These are phyloP conservation scores for Caenorhabditis becei DNA, from an alignment of 2,888 invertebrate genomes.

Conservation along the genomic window DNA sequence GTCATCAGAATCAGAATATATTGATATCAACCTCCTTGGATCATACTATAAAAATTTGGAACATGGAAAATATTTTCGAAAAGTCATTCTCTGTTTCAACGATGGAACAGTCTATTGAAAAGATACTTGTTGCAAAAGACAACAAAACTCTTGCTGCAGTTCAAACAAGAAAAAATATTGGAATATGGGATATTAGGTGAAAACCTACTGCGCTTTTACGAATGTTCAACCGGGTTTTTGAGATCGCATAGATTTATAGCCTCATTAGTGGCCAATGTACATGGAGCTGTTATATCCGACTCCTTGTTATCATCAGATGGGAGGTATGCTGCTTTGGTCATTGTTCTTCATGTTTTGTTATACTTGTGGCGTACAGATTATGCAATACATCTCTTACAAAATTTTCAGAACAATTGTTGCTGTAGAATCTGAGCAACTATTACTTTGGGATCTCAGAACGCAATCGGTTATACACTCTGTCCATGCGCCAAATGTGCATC, in stretches of 20 bases:
- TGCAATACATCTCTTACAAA: too few relatives aligned
- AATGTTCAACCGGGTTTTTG: conserved; percentile 3
- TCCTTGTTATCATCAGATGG: conserved; percentile 74
- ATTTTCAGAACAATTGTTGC: conserved; percentile 58
- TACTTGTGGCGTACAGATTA: too few relatives aligned
- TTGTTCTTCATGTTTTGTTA: background rate
- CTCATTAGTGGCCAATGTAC: conserved; percentile 76
- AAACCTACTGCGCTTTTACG: too few relatives aligned
- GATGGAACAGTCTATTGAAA: conserved; percentile 95
- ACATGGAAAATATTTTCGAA: conserved; percentile 98
- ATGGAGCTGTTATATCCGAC: conserved; percentile 76
- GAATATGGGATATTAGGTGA: conserved; percentile 87
- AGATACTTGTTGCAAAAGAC: conserved; percentile 86
- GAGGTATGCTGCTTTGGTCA: conserved; percentile 16
- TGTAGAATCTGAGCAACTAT: conserved; percentile 71
- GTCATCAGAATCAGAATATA: conserved; percentile 86
- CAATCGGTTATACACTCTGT: conserved; percentile 74
- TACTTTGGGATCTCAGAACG: conserved; percentile 78
- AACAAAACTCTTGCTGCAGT: conserved; percentile 89
- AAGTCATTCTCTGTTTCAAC: conserved; percentile 96
- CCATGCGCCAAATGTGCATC: conserved; percentile 70
- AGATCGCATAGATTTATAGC: conserved; percentile 75
- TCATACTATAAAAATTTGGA: conserved; percentile 95
- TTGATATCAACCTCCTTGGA: conserved; percentile 97
- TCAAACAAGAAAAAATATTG: conserved; percentile 94